phyloP scores from a whole-genome alignment of 1,140 invertebrate species.

The Pachypsylla venusta region DNA sequence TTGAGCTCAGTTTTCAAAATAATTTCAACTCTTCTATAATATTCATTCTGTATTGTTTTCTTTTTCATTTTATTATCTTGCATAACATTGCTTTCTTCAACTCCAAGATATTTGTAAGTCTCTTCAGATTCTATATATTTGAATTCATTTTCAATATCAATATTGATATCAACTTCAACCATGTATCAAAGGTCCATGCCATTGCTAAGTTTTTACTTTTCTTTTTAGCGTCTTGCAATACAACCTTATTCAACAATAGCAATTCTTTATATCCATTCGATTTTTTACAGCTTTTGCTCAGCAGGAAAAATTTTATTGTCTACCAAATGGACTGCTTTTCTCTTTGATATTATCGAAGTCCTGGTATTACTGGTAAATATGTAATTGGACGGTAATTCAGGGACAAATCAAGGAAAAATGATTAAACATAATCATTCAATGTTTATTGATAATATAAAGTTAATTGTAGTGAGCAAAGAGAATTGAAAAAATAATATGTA shows the following conservation, averaged over 20 bases:
- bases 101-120: neutral
- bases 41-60: neutral
- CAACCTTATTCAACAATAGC: neutral
- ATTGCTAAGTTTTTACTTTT: slow-evolving; percentile 1
- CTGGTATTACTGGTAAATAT: neutral
- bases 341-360: neutral
- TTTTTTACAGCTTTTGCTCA: neutral
- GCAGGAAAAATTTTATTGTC: neutral
- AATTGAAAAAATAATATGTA: no score
- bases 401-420: no score
- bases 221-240: neutral
- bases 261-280: neutral
- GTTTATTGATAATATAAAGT: no score
- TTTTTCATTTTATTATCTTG: neutral
- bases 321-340: neutral
- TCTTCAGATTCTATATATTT: neutral
- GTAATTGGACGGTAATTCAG: neutral
- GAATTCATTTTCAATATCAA: neutral
- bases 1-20: neutral
- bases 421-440: no score
- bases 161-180: slow-evolving; percentile 5
- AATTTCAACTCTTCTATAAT: neutral
- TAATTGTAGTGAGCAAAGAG: no score
- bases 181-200: slow-evolving; percentile 4
- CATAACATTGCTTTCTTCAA: neutral